Evolutionary conservation across 2,113 vertebrate species (phyloP).

Genomic region (Puntigrus tetrazona): DNA sequence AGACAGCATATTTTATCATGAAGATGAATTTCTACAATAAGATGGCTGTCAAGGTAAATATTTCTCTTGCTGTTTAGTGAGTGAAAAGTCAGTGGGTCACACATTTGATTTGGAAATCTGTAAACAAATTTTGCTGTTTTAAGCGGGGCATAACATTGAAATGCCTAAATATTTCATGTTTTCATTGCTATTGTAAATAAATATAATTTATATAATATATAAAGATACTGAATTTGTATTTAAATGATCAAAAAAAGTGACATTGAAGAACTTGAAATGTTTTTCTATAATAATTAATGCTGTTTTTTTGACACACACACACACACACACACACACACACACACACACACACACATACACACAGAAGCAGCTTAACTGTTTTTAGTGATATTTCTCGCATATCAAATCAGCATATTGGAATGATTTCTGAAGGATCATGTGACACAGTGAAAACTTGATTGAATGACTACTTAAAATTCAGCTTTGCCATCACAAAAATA

Average conservation of each 20-base stretch:
- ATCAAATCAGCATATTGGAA: neutral
- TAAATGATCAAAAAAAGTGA: neutral
- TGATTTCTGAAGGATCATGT: neutral
- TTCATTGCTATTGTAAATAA: neutral
- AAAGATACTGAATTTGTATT: neutral
- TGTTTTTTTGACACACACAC: neutral
- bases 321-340: too few relatives aligned
- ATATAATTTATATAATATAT: neutral
- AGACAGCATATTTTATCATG: slow-evolving; percentile 95
- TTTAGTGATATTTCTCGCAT: too few relatives aligned
- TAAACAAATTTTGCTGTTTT: slow-evolving; percentile 74
- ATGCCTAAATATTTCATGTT: neutral
- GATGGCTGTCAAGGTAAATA: slow-evolving; percentile 99
- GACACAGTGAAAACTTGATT: too few relatives aligned
- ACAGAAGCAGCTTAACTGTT: too few relatives aligned
- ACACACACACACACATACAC: too few relatives aligned
- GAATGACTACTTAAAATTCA: too few relatives aligned
- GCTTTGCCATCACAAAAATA: neutral
- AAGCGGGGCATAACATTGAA: neutral
- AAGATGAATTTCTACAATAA: slow-evolving; percentile 97
- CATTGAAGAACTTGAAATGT: neutral
- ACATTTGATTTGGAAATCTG: slow-evolving; percentile 83
- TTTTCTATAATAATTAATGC: neutral
- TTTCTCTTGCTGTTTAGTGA: slow-evolving; percentile 91
- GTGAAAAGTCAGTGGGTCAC: slow-evolving; percentile 86